These are phyloP conservation scores for Euzetes globulus DNA, from an alignment of 2,888 invertebrate genomes.

Conservation along the genomic window DNA sequence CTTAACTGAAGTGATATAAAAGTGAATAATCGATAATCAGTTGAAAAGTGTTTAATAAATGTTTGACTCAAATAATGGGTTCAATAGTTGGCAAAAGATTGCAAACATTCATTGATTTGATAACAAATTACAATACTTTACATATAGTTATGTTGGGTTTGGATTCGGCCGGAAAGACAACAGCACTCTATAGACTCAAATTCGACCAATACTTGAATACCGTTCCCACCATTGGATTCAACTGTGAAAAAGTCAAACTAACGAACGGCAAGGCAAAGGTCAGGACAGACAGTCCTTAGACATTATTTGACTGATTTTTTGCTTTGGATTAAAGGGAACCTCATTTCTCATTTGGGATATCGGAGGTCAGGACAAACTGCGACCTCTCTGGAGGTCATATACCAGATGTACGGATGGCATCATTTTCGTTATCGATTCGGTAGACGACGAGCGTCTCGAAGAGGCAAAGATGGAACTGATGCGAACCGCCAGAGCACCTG, in stretches of 20 bases:
- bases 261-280: constrained; percentile 32
- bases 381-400: constrained; percentile 93
- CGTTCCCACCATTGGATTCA: constrained; percentile 94
- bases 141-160: constrained; percentile 95
- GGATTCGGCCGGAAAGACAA: constrained; percentile 94
- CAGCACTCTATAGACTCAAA: constrained; percentile 89
- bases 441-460: constrained; percentile 88
- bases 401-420: constrained; percentile 93
- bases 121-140: constrained; percentile 64
- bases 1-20: background rate
- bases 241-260: constrained; percentile 87
- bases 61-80: constrained; percentile 55
- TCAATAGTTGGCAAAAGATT: constrained; percentile 77
- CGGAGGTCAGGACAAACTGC: constrained; percentile 86
- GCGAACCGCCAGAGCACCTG: constrained; percentile 81
- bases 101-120: constrained; percentile 63
- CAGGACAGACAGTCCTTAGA: constrained; percentile 73
- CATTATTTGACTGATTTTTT: constrained; percentile 62
- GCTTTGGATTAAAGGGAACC: constrained; percentile 10
- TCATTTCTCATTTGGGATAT: constrained; percentile 76
- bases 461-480: constrained; percentile 95
- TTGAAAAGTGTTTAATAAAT: background rate
- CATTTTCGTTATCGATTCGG: constrained; percentile 90
- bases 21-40: too few relatives aligned
- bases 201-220: constrained; percentile 96